Percentiles rank a stretch among this genome's conserved stretches.
Evolutionary conservation across 1,140 invertebrate species (phyloP).

Genomic region (Drosophila rufa): DNA sequence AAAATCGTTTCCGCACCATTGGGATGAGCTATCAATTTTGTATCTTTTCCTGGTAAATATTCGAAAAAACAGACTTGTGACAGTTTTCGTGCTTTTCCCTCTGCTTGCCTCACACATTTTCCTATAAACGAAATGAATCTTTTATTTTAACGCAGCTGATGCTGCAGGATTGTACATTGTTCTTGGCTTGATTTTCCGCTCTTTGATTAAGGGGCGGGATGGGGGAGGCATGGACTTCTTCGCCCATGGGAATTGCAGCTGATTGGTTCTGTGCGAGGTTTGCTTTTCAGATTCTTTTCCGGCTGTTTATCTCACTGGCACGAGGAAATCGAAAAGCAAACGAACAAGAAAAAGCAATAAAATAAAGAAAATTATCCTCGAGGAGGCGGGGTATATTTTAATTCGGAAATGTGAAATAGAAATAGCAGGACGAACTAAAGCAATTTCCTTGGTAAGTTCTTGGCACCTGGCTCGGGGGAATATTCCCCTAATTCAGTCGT

Average conservation of each 20-base stretch:
- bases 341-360: slow-evolving; percentile 18
- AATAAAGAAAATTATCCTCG: slow-evolving; percentile 31
- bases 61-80: slow-evolving; percentile 31
- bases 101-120: slow-evolving; percentile 23
- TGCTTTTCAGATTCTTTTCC: slow-evolving; percentile 33
- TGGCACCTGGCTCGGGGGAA: slow-evolving; percentile 47
- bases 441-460: slow-evolving; percentile 20
- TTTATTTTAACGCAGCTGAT: slow-evolving; percentile 52
- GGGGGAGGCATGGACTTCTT: background rate
- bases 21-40: background rate
- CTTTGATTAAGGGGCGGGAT: slow-evolving; percentile 60
- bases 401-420: slow-evolving; percentile 31
- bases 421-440: slow-evolving; percentile 21
- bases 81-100: slow-evolving; percentile 22
- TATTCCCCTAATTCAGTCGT: slow-evolving; percentile 56
- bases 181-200: slow-evolving; percentile 47
- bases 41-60: background rate
- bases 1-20: slow-evolving; percentile 10
- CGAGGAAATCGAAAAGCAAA: slow-evolving; percentile 50
- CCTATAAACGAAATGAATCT: slow-evolving; percentile 46
- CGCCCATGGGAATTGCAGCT: slow-evolving; percentile 53
- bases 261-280: slow-evolving; percentile 71
- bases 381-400: slow-evolving; percentile 7
- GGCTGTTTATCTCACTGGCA: slow-evolving; percentile 30
- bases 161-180: slow-evolving; percentile 49